Evolutionary conservation across 2,888 invertebrate genomes (phyloP), one percentile per base, ranked within the genome.

Genomic region (Tetranychus truncatus): DNA sequence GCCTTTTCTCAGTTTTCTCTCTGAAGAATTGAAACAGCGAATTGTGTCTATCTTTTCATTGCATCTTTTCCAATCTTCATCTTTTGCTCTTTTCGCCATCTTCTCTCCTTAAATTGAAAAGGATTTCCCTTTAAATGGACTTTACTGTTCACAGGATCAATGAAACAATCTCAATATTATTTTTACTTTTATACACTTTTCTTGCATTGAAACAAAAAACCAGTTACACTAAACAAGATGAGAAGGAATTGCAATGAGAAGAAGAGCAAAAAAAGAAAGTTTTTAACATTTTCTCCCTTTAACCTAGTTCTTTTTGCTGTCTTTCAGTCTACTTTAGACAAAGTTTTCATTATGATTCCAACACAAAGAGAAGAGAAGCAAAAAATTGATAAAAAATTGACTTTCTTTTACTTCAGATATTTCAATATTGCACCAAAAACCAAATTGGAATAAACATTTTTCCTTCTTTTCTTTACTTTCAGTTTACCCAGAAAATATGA

Each of bases 121-220:
- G 55, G 55, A 55, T 55, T 55, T 55, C 55, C 55, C 55, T 55
- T 55, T 55, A 55, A 55, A 55, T 55, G 55, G 55, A 55, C 55
- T 55, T 55, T 55, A 55, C 55, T 55, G 55, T 55, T 55, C 9
- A 15, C 55, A 55, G 55, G 7, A 55, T 55, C 55, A 55, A 55
- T 55, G 11, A 55, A 15, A 55, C 55, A 55, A 55, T 55, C 55
- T 55, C 55, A 55, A 55, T 55, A 15, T 15, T 55, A 15, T 55
- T 55, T 55, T 55, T 55, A 55, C 15, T 55, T 15, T 55, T 55
- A 55, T 55, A 3, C 15, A 15, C 15, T 55, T 55, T 55, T 9
- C n/a, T 55, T 55, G 55, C 55, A 55, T 55, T 9, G 34, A 34
- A 55, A 55, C 11, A 55, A 55, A 55, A 55, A 55, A 55, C 9